These are phyloP conservation scores for Fregetta grallaria DNA, from an alignment of 2,113 vertebrate genomes.

Conservation along the genomic window DNA sequence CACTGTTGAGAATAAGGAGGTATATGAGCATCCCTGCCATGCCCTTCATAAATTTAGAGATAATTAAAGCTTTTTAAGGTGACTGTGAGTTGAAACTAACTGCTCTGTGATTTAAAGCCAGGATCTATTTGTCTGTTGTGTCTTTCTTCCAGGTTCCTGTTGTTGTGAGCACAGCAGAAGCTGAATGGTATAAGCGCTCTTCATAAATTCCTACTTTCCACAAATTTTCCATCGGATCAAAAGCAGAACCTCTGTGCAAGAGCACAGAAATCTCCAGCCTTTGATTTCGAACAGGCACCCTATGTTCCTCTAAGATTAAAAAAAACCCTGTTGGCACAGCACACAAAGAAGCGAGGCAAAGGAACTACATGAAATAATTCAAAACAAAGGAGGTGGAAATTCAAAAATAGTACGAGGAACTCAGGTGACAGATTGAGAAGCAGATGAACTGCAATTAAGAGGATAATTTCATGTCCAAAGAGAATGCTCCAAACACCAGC, in stretches of 20 bases:
- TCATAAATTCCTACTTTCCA: conserved; percentile 41
- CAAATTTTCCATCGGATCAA: conserved; percentile 11
- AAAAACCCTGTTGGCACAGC: neutral
- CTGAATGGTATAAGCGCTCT: neutral
- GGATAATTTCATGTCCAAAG: neutral
- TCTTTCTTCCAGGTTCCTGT: neutral
- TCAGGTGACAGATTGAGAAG: neutral
- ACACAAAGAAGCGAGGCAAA: neutral
- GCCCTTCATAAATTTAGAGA: conserved; percentile 9
- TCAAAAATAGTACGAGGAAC: neutral
- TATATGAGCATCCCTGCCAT: neutral
- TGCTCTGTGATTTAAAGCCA: neutral
- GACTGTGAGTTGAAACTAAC: neutral
- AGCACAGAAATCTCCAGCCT: conserved; percentile 44
- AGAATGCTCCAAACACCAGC: neutral
- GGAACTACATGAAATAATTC: neutral
- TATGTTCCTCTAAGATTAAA: conserved; percentile 30
- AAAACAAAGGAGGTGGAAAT: conserved; percentile 39
- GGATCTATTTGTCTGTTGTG: neutral
- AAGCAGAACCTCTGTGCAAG: conserved; percentile 9
- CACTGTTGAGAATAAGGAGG: neutral
- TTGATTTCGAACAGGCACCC: conserved; percentile 50
- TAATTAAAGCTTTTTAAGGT: conserved; percentile 38
- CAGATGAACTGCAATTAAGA: neutral
- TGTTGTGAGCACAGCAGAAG: neutral